These are phyloP conservation scores for Rapana venosa DNA, from an alignment of 2,888 invertebrate genomes.

Conservation along the genomic window DNA sequence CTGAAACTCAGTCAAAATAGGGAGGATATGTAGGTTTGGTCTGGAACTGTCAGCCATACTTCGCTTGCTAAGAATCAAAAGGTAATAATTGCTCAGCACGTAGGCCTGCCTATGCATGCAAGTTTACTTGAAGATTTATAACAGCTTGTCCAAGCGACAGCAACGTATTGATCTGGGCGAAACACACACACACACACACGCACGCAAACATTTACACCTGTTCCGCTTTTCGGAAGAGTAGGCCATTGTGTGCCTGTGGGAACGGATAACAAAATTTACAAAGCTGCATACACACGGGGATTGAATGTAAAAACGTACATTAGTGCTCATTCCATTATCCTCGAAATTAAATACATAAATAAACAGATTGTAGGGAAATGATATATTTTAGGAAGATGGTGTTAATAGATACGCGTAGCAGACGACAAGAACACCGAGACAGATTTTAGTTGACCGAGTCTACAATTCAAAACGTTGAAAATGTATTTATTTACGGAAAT, in stretches of 20 bases:
- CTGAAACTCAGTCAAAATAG: too few species aligned
- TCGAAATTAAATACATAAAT: not conserved
- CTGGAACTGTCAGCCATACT: too few species aligned
- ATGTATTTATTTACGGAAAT: not conserved
- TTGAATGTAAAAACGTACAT: not conserved
- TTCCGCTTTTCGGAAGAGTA: too few species aligned
- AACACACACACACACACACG: conserved; percentile 28
- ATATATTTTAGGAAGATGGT: not conserved
- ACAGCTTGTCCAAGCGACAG: too few species aligned
- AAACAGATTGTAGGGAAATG: not conserved
- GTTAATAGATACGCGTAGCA: not conserved
- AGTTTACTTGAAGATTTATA: too few species aligned
- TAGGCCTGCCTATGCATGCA: too few species aligned
- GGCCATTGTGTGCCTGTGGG: not conserved
- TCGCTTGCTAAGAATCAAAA: too few species aligned
- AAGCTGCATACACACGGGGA: too few species aligned
- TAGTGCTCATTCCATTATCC: not conserved
- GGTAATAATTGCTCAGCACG: too few species aligned
- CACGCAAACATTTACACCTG: conserved; percentile 26
- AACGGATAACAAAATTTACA: not conserved
- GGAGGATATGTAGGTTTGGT: too few species aligned
- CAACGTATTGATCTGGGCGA: too few species aligned
- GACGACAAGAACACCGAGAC: conserved; percentile 2
- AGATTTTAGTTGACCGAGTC: not conserved
- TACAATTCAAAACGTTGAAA: not conserved